These are phyloP conservation scores for Lasioglossum marginatum DNA, from an alignment of 2,888 invertebrate species.

Conservation along the genomic window DNA sequence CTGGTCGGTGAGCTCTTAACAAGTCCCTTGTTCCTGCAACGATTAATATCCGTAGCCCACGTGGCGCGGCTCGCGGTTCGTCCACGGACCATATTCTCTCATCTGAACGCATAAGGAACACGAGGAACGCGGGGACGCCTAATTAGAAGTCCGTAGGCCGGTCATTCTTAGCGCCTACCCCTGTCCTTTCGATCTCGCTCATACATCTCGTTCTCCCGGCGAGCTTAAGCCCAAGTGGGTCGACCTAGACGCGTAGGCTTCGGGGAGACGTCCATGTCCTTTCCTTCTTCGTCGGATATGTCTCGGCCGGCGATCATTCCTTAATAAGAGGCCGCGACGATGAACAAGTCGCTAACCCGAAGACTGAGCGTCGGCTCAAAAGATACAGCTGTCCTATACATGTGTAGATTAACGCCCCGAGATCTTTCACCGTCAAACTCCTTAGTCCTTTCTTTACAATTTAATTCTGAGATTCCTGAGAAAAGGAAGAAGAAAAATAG, in stretches of 20 bases:
- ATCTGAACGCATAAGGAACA: conserved; percentile 45
- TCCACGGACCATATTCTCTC: conserved; percentile 45
- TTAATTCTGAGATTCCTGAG: too few relatives aligned
- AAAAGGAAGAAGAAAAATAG: too few relatives aligned
- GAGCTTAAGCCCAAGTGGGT: conserved; percentile 65
- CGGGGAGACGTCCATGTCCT: conserved; percentile 61
- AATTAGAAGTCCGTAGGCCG: conserved; percentile 71
- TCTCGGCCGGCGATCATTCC: conserved; percentile 45
- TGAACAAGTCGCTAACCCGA: background rate
- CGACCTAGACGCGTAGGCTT: conserved; percentile 68
- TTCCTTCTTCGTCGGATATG: conserved; percentile 64
- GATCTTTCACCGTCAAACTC: too few relatives aligned
- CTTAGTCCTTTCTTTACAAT: too few relatives aligned
- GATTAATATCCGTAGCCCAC: conserved; percentile 54
- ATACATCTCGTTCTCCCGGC: conserved; percentile 45
- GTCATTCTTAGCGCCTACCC: conserved; percentile 66
- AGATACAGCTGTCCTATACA: background rate
- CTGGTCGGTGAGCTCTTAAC: conserved; percentile 33
- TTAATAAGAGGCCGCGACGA: conserved; percentile 54
- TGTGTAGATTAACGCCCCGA: too few relatives aligned
- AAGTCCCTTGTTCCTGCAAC: conserved; percentile 51
- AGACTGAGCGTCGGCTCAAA: background rate
- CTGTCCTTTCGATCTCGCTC: conserved; percentile 55
- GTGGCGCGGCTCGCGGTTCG: conserved; percentile 35
- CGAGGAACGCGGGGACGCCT: conserved; percentile 57